These are phyloP conservation scores for Neria commutata DNA, from an alignment of 2,888 invertebrate species.

Conservation along the genomic window DNA sequence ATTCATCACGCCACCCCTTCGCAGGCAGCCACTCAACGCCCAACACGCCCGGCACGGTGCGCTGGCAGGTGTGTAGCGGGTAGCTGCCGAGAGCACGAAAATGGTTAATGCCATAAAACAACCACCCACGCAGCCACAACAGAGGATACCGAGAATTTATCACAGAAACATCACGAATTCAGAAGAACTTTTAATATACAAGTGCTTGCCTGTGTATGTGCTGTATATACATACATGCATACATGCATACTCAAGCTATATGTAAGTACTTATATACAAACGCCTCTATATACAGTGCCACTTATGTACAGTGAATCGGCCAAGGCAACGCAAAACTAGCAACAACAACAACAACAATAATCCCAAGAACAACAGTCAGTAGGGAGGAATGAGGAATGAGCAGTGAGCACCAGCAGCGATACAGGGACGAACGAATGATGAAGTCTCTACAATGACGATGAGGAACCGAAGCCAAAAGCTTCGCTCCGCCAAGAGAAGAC, in stretches of 20 bases:
- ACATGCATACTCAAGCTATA: constrained; percentile 14
- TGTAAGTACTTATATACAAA: constrained; percentile 13
- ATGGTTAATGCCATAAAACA: not conserved
- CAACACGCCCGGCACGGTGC: too few species aligned
- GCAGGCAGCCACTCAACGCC: too few species aligned
- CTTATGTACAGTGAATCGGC: constrained; percentile 24
- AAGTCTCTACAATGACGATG: constrained; percentile 4
- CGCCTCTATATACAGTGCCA: constrained; percentile 6
- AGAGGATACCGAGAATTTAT: constrained; percentile 45
- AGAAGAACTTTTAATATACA: constrained; percentile 50
- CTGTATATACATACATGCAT: constrained; percentile 1
- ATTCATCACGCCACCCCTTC: too few species aligned
- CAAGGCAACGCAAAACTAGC: constrained; percentile 10
- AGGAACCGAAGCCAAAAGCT: not conserved
- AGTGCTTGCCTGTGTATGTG: not conserved
- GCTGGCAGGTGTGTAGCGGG: not conserved
- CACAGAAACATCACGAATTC: constrained; percentile 57
- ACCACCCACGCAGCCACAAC: not conserved
- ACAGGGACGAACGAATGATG: not conserved
- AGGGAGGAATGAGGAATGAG: not conserved
- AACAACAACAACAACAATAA: not conserved
- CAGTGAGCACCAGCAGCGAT: not conserved
- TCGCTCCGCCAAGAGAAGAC: not conserved
- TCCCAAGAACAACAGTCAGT: constrained; percentile 10
- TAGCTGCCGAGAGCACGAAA: not conserved